Evolutionary conservation across 2,113 vertebrate species (phyloP), one percentile per base, ranked within the genome.

Genomic region (Tretioscincus oriximinensis): DNA sequence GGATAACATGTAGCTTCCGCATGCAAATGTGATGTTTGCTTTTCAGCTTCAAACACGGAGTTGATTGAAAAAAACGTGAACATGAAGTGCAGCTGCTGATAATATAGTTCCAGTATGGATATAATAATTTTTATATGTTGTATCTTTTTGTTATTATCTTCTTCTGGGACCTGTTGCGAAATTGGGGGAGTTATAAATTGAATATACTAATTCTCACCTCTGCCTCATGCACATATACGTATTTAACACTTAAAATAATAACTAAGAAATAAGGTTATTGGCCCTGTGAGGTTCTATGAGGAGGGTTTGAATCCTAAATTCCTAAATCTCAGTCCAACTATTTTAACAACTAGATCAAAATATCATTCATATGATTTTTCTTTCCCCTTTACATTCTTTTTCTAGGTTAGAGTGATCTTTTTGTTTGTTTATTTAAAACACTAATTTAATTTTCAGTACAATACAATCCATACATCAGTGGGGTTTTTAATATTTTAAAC

Each of bases 51-150:
- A 9, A 78, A 11, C 22, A 78, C 31, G 26, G 41, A 58, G 16
- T 69, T 69, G 12, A 58, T 72, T 79, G 79, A 89, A 87, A 73
- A 69, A 87, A 84, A 67, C 74, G 61, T 77, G 80, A 88, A 49
- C 77, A 73, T 87, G 22, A 67, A 77, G 54, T 73, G 26, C 16
- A 26, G 86, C 88, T 91, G 88, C 89, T 86, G 77, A 77, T 67
- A 66, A 81, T 41, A 41, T 5, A 41, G 35, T 41, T 41, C 35
- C 35, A 41, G 35, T 41, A 41, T 41, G 35, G 35, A 41, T 41
- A 41, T 41, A 41, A 41, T 41, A 41, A 41, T 41, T 41, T 41
- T 41, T 41, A 41, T 41, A 41, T 2, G 35, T 41, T 41, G 2
- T 41, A 41, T 41, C 35, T 41, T 41, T 41, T 41, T 41, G 5